Base-by-base conservation (phyloP, 1,140 invertebrate species). In the Cotesia vestalis region DNA sequence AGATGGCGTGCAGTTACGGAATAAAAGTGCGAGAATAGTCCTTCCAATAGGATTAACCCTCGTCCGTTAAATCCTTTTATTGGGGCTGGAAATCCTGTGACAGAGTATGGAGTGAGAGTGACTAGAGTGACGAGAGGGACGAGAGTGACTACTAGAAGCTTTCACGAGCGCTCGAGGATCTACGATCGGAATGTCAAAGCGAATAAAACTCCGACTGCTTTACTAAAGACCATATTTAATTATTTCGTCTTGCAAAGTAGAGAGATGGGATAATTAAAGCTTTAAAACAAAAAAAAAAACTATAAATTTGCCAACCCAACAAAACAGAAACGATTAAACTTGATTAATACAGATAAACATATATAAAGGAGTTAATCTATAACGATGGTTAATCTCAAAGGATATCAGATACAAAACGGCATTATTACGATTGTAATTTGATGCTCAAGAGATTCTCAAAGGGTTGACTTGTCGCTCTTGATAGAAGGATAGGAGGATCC, bases 11-110 rank as follows among this genome's bases (percentile, higher is more conserved):
- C 34, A 66, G 73, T 55, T 68, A 46, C 40, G 40, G 40, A 9
- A 46, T 46, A 67, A 36, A 73, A 77, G 73, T 78, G 78, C 59
- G 78, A 83, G 79, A 78, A 69, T 75, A 77, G 76, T 76, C 77
- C 78, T 80, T 81, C 79, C 80, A 80, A 82, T 85, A 78, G 84
- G 84, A 86, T 86, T 85, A 85, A 84, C 80, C 82, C 82, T 81
- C 81, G 83, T 85, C 78, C 80, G 75, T 78, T 82, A 84, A 85
- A 85, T 85, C 83, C 83, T 82, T 85, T 86, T 86, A 85, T 84
- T 85, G 83, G 81, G 66, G 76, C 73, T 77, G 78, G 78, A 83
- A 86, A 84, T 83, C 80, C 80, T 79, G 77, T 76, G 78, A 79
- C 78, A 78, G 81, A 75, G 79, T 78, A 78, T 78, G 78, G 81